These are phyloP conservation scores for Anarhynchus alexandrinus DNA, from an alignment of 2,113 vertebrate species.

Conservation along the genomic window DNA sequence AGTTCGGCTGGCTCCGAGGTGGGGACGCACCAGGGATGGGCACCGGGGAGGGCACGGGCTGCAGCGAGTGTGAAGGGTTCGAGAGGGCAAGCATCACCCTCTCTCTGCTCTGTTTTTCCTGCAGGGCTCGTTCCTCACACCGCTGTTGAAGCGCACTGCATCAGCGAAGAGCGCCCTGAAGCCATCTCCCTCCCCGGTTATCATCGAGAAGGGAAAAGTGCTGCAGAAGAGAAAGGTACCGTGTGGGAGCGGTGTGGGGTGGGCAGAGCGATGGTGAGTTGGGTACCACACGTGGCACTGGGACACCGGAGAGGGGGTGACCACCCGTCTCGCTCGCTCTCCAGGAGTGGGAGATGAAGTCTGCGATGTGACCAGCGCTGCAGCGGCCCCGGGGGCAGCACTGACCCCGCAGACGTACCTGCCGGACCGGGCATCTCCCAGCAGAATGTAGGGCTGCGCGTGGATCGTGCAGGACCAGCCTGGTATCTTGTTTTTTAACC, in stretches of 20 bases:
- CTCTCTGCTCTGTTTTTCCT: fast-evolving
- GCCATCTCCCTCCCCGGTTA: constrained; percentile 56
- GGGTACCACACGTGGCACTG: fast-evolving
- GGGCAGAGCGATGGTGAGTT: fast-evolving
- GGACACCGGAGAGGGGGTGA: background rate
- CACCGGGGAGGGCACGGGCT: fast-evolving
- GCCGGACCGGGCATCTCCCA: constrained; percentile 15
- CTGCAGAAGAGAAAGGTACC: constrained; percentile 78
- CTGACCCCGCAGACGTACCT: background rate
- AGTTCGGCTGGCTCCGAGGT: constrained; percentile 75
- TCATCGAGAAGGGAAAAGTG: constrained; percentile 68
- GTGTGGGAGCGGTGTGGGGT: fast-evolving
- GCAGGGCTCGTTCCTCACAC: constrained; percentile 74
- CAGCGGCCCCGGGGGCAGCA: background rate
- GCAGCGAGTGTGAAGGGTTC: fast-evolving
- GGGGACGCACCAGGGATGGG: background rate
- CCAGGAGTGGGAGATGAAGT: constrained; percentile 83
- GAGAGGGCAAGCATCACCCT: background rate
- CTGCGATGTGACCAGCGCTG: constrained; percentile 52
- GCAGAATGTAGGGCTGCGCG: constrained; percentile 23
- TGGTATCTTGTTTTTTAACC: background rate
- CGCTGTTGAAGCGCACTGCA: constrained; percentile 74
- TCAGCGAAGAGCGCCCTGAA: constrained; percentile 75
- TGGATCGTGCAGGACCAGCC: constrained; percentile 64
- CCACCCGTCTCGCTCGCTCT: background rate